Base-by-base conservation (phyloP, 2,888 invertebrate species). In the Sarcophaga carnaria region DNA sequence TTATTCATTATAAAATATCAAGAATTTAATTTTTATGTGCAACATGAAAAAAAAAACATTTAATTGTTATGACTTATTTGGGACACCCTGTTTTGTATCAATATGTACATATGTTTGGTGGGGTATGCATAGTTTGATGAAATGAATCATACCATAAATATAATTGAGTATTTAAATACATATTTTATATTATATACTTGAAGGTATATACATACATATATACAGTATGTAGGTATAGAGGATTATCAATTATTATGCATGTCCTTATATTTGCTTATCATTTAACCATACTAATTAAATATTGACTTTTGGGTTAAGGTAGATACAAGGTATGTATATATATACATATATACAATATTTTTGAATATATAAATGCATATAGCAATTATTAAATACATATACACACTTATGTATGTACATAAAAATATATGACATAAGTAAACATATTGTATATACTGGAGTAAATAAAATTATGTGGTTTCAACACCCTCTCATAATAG, bases 261-360 rank as follows among this genome's bases (percentile, higher is more conserved):
- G n/a, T 37, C 5, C 12, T 10, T 22, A 69, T 22, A 47, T 12
- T 11, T 69, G 47, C 20, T 69, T 37, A 37, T 37, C 37, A 37
- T 47, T 66, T 75, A 63, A 79, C 60, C 54, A 69, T 10, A 37
- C 63, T 80, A 80, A 83, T 86, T 83, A 83, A 82, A 54, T 86
- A 83, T 79, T 76, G 66, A 71, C 37, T 86, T 78, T 49, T 59
- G 60, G 62, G 17, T 78, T 64, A 66, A 17, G 63, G 22, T 49
- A 67, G 37, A 4, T 67, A 66, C 27, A 22, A 37, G 37, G 37
- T 37, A 37, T 22, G 45, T 54, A 60, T 4, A 12, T 63, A 75
- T 12, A 14, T 12, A 59, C n/a, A 82, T 20, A n/a, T 67, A n/a
- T n/a, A 63, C 25, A 22, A 63, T 47, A 70, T 17, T 5, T 75